Conservation (phyloP, 2,888 invertebrate genomes). For the Agriopis marginaria region DNA sequence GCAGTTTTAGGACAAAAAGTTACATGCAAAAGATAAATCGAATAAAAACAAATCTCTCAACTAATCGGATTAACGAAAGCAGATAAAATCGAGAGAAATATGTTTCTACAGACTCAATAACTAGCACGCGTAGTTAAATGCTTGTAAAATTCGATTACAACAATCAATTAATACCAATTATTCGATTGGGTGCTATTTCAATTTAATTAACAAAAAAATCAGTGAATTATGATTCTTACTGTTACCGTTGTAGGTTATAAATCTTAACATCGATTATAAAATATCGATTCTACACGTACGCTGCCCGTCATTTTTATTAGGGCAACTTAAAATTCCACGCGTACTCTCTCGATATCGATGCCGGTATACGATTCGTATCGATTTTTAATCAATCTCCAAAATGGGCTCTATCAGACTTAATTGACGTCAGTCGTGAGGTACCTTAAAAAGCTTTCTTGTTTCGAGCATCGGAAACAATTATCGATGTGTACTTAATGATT, state of each 20-base stretch:
- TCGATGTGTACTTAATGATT: slow-evolving; percentile 43
- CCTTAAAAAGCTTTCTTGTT: slow-evolving; percentile 61
- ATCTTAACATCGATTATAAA: slow-evolving; percentile 48
- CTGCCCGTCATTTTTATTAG: slow-evolving; percentile 55
- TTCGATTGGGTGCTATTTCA: slow-evolving; percentile 41
- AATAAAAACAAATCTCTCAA: slow-evolving; percentile 15
- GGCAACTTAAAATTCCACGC: slow-evolving; percentile 63
- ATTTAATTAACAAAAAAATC: slow-evolving; percentile 43
- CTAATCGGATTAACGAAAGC: slow-evolving; percentile 27
- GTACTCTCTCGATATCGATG: slow-evolving; percentile 43
- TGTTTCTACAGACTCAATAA: slow-evolving; percentile 24
- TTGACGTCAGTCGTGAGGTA: slow-evolving; percentile 73
- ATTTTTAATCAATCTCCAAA: slow-evolving; percentile 78
- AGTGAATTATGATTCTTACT: slow-evolving; percentile 52
- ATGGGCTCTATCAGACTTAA: slow-evolving; percentile 78
- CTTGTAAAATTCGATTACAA: slow-evolving; percentile 43
- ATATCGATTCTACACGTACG: slow-evolving; percentile 52
- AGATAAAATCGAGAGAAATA: slow-evolving; percentile 24
- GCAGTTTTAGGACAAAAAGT: too few relatives aligned
- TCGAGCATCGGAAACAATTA: slow-evolving; percentile 52
- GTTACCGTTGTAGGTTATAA: slow-evolving; percentile 48
- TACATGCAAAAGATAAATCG: slow-evolving; percentile 9
- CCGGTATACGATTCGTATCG: slow-evolving; percentile 65
- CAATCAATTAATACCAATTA: slow-evolving; percentile 45
- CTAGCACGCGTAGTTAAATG: slow-evolving; percentile 39